Evolutionary conservation across 2,888 invertebrate genomes (phyloP).

Genomic region (Exocentrus adspersus): DNA sequence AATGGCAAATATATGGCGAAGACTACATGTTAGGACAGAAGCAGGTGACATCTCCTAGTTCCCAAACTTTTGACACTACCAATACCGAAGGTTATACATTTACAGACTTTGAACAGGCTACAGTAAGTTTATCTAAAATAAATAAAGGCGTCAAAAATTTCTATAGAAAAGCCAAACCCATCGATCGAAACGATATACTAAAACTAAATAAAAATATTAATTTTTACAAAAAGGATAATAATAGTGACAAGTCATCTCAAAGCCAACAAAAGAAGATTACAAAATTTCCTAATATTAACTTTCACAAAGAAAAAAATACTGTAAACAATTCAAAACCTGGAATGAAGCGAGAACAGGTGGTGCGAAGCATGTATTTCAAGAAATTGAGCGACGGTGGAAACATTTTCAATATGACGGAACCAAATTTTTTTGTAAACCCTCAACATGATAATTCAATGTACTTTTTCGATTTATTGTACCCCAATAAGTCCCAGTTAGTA

Average conservation of each 20-base stretch:
- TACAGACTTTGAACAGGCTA: not conserved
- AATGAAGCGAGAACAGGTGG: not conserved
- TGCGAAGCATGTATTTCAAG: conserved; percentile 4
- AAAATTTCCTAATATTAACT: not conserved
- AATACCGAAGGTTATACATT: not conserved
- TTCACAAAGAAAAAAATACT: not conserved
- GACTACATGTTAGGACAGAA: not conserved
- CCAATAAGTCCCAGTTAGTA: not conserved
- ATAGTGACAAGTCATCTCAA: not conserved
- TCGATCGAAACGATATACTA: not conserved
- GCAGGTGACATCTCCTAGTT: not conserved
- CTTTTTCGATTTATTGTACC: conserved; percentile 1
- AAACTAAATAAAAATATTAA: too few relatives aligned
- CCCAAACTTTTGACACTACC: not conserved
- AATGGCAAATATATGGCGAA: conserved; percentile 5
- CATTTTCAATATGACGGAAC: not conserved
- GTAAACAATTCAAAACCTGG: not conserved
- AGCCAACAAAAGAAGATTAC: not conserved
- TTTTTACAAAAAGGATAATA: not conserved
- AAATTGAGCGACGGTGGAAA: not conserved
- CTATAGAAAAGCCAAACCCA: not conserved
- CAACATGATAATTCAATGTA: not conserved
- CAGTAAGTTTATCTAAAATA: not conserved
- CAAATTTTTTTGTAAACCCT: not conserved
- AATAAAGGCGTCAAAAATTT: not conserved